Percentiles rank a stretch among this genome's conserved stretches.
Evolutionary conservation across 2,888 invertebrate genomes (phyloP).

Genomic region (Thymelicus acteon): DNA sequence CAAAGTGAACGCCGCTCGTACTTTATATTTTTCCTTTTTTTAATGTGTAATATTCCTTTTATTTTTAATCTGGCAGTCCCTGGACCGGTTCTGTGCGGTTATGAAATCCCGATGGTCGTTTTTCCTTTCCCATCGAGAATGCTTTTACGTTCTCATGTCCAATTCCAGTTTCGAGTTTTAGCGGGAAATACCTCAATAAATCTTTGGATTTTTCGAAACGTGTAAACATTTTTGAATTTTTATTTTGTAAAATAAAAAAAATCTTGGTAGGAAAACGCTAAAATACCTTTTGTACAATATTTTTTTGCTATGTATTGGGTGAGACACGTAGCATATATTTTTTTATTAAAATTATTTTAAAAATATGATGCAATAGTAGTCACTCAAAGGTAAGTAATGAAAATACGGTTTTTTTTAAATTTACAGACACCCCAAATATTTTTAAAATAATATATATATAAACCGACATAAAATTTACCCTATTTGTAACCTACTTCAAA

Average conservation of each 20-base stretch:
- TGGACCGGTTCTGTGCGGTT: conserved; percentile 21
- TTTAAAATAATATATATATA: no score
- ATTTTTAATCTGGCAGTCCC: conserved; percentile 34
- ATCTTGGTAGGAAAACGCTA: not conserved
- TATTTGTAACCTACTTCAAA: no score
- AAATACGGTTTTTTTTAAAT: no score
- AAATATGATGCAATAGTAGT: no score
- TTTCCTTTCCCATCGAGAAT: conserved; percentile 16
- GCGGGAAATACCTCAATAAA: conserved; percentile 23
- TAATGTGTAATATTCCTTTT: conserved; percentile 35
- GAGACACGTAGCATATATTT: no score
- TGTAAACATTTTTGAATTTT: not conserved
- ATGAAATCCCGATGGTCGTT: conserved; percentile 31
- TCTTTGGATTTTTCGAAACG: conserved; percentile 22
- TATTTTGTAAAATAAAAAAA: not conserved
- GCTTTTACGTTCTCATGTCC: conserved; percentile 17
- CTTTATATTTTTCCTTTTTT: conserved; percentile 35
- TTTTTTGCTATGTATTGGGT: no score
- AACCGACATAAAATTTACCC: no score
- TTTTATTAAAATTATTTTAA: no score
- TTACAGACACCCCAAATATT: no score
- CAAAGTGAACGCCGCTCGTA: conserved; percentile 36
- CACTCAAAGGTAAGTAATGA: no score
- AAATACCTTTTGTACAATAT: no score
- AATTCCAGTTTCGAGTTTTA: not conserved